A percentile compares a stretch with the other conserved stretches of the same genome.
Evolutionary conservation across 2,113 vertebrate genomes (phyloP).

Genomic region (Triplophysa tibetana): DNA sequence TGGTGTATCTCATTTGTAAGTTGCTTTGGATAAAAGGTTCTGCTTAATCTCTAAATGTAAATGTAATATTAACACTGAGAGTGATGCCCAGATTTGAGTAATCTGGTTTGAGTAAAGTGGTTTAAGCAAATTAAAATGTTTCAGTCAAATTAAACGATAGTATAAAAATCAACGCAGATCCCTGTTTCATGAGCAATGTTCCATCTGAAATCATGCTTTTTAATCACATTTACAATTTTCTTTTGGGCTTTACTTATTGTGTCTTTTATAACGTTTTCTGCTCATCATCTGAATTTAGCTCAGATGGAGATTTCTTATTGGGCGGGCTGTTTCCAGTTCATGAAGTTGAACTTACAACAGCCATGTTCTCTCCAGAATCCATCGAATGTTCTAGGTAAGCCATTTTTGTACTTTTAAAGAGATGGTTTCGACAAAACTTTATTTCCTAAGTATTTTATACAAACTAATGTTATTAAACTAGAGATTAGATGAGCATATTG

Average conservation of each 20-base stretch:
- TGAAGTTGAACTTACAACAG: neutral
- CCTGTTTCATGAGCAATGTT: neutral
- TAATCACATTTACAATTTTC: neutral
- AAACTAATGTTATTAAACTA: no score
- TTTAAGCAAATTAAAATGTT: neutral
- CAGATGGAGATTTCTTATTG: conserved; percentile 49
- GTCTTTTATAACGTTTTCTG: neutral
- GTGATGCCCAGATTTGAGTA: no score
- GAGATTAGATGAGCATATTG: no score
- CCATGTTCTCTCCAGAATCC: neutral
- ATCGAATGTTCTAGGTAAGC: neutral
- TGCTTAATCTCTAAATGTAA: no score
- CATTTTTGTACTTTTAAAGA: neutral
- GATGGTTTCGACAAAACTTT: neutral
- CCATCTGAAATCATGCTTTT: conserved; percentile 23
- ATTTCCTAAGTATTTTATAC: no score
- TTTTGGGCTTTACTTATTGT: neutral
- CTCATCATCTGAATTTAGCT: conserved; percentile 40
- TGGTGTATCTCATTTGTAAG: no score
- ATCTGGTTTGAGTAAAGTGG: no score
- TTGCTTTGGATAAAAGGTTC: no score
- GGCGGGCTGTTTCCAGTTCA: conserved; percentile 51
- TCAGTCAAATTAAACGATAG: no score
- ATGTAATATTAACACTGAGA: no score
- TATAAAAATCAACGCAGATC: no score